Conservation (phyloP, 2,888 invertebrate species). For the Pheosia tremula region DNA sequence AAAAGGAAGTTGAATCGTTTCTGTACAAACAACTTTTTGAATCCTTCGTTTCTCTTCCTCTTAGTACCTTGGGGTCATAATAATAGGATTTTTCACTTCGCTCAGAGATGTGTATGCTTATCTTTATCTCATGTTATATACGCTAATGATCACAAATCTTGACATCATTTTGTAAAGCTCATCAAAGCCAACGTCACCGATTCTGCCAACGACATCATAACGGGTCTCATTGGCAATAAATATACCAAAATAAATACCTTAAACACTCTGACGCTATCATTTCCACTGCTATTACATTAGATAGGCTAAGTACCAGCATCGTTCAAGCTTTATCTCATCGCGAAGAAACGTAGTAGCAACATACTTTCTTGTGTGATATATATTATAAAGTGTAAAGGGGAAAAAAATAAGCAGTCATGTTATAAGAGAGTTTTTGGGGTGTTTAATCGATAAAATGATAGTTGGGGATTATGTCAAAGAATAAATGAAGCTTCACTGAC, state of each 20-base stretch:
- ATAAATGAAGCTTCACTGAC: neutral
- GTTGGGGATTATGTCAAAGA: neutral
- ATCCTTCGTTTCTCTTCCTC: constrained; percentile 8
- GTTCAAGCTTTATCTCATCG: constrained; percentile 31
- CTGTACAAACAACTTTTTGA: constrained; percentile 21
- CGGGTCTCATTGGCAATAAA: constrained; percentile 23
- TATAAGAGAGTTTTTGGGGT: neutral
- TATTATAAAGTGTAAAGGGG: neutral
- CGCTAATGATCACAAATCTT: neutral
- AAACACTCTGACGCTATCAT: constrained; percentile 16
- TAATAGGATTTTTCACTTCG: no score
- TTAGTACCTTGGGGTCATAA: neutral
- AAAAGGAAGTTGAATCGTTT: constrained; percentile 19
- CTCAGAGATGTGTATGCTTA: no score
- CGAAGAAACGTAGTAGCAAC: constrained; percentile 3
- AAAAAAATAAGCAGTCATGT: neutral
- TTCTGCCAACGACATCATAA: neutral
- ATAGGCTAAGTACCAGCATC: constrained; percentile 13
- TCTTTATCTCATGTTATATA: neutral
- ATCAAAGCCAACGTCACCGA: neutral
- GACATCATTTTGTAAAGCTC: neutral
- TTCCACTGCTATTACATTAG: constrained; percentile 13
- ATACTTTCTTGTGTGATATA: neutral
- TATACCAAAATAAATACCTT: constrained; percentile 19
- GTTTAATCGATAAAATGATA: neutral